Evolutionary conservation across 2,113 vertebrate species (phyloP).

Genomic region (Herpailurus yagouaroundi): DNA sequence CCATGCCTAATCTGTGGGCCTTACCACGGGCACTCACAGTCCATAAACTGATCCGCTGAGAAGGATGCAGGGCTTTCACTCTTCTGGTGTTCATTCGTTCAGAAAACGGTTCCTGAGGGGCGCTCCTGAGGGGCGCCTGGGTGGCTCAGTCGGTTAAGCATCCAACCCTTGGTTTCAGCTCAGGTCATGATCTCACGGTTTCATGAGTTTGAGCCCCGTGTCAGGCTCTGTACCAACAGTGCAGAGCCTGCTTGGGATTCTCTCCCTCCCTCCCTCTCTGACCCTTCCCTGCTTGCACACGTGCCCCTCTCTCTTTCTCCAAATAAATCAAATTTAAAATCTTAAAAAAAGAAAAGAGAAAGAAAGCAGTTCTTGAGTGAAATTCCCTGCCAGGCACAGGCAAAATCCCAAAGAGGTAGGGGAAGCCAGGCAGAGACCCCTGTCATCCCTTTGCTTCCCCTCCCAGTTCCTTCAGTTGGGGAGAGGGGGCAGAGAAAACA

Average conservation of each 20-base stretch:
- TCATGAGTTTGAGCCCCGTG: too few species aligned
- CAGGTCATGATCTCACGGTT: too few species aligned
- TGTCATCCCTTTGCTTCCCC: not conserved
- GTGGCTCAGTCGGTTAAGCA: too few species aligned
- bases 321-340: too few species aligned
- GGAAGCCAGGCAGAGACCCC: not conserved
- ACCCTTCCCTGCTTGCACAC: too few species aligned
- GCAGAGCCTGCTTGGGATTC: too few species aligned
- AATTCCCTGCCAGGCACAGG: not conserved
- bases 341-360: not conserved
- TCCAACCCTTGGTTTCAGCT: too few species aligned
- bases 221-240: too few species aligned
- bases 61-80: not conserved
- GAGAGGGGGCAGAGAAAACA: not conserved
- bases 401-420: not conserved
- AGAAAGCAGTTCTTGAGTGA: not conserved
- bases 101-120: not conserved
- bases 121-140: not conserved
- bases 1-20: not conserved
- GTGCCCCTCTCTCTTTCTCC: too few species aligned
- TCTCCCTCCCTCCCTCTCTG: too few species aligned
- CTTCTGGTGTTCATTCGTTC: not conserved
- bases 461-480: not conserved
- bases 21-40: rapidly evolving
- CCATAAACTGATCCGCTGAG: not conserved